phyloP scores from a whole-genome alignment of 2,797 vertebrate genomes.

The Ispidina picta region DNA sequence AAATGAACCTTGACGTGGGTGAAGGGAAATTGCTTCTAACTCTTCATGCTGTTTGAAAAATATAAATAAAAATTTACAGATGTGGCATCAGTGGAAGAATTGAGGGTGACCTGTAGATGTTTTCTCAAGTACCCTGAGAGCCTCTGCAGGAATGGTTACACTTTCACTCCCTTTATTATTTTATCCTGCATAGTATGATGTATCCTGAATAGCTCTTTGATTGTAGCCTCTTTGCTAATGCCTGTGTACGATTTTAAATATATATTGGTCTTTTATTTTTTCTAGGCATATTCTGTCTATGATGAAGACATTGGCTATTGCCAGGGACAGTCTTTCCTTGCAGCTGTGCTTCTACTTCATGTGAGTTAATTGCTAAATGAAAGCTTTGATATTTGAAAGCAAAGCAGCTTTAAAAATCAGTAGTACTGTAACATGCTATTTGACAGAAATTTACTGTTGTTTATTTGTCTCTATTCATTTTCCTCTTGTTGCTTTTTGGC shows the following conservation, averaged over 20 bases:
- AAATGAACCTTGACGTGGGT: not conserved
- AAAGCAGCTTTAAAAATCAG: constrained; percentile 1
- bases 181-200: not conserved
- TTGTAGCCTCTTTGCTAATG: not conserved
- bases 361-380: constrained; percentile 84
- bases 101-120: not conserved
- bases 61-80: not conserved
- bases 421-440: not conserved
- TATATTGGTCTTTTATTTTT: not conserved
- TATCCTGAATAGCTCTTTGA: not conserved
- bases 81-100: not conserved
- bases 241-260: not conserved
- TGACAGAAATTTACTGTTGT: not conserved
- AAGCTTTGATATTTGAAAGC: not conserved
- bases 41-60: not conserved
- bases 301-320: constrained; percentile 98
- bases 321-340: constrained; percentile 97
- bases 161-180: not conserved
- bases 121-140: not conserved
- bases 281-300: constrained; percentile 94
- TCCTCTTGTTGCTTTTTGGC: constrained; percentile 12
- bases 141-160: not conserved
- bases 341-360: constrained; percentile 94
- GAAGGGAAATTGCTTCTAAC: not conserved
- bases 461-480: constrained; percentile 24